phyloP scores from a whole-genome alignment of 2,113 vertebrate species.

The Odontophorus gujanensis region DNA sequence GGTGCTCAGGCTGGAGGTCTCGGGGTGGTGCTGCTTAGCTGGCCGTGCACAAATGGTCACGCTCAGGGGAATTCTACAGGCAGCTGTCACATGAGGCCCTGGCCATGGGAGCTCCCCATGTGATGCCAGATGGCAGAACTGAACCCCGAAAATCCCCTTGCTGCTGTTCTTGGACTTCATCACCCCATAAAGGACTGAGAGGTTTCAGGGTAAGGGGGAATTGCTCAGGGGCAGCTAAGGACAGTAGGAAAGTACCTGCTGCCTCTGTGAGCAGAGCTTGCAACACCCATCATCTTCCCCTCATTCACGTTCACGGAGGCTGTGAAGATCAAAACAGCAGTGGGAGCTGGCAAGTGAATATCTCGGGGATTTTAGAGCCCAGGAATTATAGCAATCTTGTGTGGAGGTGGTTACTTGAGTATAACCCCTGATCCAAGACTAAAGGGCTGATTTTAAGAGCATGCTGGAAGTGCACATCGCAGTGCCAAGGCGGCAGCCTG shows the following conservation, averaged over 20 bases:
- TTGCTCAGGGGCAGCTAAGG: neutral
- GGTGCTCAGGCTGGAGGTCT: neutral
- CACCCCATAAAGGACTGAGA: neutral
- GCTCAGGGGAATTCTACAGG: neutral
- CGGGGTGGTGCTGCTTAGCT: rapidly evolving
- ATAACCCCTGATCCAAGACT: conserved; percentile 2
- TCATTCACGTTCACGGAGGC: neutral
- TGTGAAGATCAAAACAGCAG: neutral
- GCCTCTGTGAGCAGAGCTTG: neutral
- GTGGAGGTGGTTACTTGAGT: conserved; percentile 55
- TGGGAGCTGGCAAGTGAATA: conserved; percentile 32
- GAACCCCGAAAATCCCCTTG: neutral
- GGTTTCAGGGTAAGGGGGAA: neutral
- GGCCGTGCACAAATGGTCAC: neutral
- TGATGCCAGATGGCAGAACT: neutral
- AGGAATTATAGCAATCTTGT: conserved; percentile 42
- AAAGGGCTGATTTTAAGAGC: conserved; percentile 13
- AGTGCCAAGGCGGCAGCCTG: conserved; percentile 43
- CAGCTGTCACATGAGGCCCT: neutral
- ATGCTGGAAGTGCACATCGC: neutral
- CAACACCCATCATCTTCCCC: neutral
- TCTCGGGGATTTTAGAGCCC: conserved; percentile 38
- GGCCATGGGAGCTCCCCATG: neutral
- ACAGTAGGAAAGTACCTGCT: conserved; percentile 20
- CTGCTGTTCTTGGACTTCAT: neutral